These are phyloP conservation scores for Gordius sp. DNA, from an alignment of 2,888 invertebrate species.

Conservation along the genomic window DNA sequence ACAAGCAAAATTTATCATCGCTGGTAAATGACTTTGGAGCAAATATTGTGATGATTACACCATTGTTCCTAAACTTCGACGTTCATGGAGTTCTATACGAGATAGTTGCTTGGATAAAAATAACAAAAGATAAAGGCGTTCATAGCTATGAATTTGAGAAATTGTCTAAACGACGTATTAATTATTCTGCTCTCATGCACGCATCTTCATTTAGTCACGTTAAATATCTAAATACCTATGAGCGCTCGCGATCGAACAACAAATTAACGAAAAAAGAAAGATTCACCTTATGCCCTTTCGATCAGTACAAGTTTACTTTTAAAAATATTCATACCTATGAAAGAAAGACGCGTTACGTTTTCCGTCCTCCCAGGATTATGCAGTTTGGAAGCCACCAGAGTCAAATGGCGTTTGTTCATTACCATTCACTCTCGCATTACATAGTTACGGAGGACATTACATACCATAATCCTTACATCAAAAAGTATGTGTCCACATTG, in stretches of 20 bases:
- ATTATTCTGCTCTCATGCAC: too few relatives aligned
- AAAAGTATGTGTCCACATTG: neutral
- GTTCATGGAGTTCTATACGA: neutral
- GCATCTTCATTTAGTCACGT: too few relatives aligned
- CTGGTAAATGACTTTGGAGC: too few relatives aligned
- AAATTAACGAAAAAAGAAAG: too few relatives aligned
- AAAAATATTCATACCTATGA: neutral
- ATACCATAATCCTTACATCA: neutral
- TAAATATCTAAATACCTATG: too few relatives aligned
- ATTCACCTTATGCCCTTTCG: neutral
- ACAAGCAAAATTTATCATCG: too few relatives aligned
- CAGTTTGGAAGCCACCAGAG: neutral
- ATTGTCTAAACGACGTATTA: too few relatives aligned
- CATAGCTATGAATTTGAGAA: too few relatives aligned
- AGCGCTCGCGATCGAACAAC: too few relatives aligned
- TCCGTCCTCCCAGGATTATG: neutral
- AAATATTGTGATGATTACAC: too few relatives aligned
- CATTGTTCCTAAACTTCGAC: neutral
- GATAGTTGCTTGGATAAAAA: too few relatives aligned
- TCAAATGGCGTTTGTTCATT: neutral
- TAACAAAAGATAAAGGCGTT: too few relatives aligned
- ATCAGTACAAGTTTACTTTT: neutral
- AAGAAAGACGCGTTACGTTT: neutral
- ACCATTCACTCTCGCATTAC: slow-evolving; percentile 3
- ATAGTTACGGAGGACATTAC: neutral